These are phyloP conservation scores for Trichoplusia ni DNA, from an alignment of 1,140 invertebrate genomes.

Conservation along the genomic window DNA sequence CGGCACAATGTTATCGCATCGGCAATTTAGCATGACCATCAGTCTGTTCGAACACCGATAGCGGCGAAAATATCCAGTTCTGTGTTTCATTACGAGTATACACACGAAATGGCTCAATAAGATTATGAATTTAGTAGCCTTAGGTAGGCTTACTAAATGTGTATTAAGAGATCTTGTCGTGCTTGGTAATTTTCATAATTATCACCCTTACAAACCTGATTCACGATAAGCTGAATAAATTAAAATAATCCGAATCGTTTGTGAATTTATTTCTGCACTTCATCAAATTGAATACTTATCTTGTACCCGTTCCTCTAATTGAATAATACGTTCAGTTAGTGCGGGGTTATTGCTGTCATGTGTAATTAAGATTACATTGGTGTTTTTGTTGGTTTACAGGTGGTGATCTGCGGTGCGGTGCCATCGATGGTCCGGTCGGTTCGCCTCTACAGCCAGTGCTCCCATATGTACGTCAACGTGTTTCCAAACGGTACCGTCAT, in stretches of 20 bases:
- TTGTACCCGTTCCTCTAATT: conserved; percentile 20
- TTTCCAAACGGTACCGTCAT: conserved; percentile 81
- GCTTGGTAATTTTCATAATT: conserved; percentile 39
- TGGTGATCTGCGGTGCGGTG: conserved; percentile 88
- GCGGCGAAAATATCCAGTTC: conserved; percentile 23
- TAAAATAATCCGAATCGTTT: conserved; percentile 21
- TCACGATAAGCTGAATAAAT: conserved; percentile 14
- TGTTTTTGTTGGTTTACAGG: conserved; percentile 68
- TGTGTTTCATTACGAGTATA: conserved; percentile 12
- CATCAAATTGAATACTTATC: conserved; percentile 21
- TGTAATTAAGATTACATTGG: conserved; percentile 25
- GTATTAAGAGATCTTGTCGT: conserved; percentile 37
- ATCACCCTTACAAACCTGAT: conserved; percentile 32
- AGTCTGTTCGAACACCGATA: conserved; percentile 21
- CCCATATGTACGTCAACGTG: conserved; percentile 75
- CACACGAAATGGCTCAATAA: conserved; percentile 32
- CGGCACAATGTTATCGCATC: conserved; percentile 43
- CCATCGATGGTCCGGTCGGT: conserved; percentile 86
- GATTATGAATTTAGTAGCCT: conserved; percentile 27
- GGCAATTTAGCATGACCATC: conserved; percentile 50
- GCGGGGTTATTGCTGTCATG: background rate
- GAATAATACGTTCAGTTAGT: background rate
- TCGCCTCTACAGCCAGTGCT: conserved; percentile 83
- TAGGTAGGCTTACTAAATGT: conserved; percentile 29
- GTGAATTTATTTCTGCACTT: conserved; percentile 10